Evolutionary conservation across 2,888 invertebrate species (phyloP).

Genomic region (Nymphalis urticae): DNA sequence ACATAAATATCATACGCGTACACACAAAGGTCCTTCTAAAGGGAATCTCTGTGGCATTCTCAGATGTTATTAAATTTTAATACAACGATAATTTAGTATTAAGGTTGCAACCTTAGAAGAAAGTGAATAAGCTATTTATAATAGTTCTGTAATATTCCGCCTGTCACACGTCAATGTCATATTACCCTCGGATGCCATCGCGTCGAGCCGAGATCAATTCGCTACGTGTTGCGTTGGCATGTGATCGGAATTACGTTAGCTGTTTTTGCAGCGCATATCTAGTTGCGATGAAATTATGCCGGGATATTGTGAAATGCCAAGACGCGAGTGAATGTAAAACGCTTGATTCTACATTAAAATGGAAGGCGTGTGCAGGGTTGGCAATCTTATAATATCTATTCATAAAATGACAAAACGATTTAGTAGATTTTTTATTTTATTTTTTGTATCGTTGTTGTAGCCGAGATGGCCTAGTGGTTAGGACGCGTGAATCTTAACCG

Average conservation of each 20-base stretch:
- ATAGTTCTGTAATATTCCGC: conserved; percentile 9
- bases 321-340: conserved; percentile 20
- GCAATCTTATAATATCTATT: background rate
- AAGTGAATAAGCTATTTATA: background rate
- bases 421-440: background rate
- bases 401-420: background rate
- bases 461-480: too few species aligned
- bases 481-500: too few species aligned
- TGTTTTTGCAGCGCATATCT: conserved; percentile 14
- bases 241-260: conserved; percentile 23
- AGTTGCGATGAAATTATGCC: conserved; percentile 15
- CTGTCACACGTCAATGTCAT: conserved; percentile 5
- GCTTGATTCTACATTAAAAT: conserved; percentile 11
- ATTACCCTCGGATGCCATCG: conserved; percentile 26
- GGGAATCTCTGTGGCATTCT: too few species aligned
- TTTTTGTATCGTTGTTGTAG: too few species aligned
- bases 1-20: too few species aligned
- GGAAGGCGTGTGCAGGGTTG: background rate
- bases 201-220: conserved; percentile 25
- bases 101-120: background rate
- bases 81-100: background rate
- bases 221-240: conserved; percentile 34
- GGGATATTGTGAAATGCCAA: conserved; percentile 11
- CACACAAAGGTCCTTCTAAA: too few species aligned
- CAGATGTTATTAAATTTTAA: too few species aligned